phyloP scores from a whole-genome alignment of 2,888 invertebrate species.

The Elysia crispata region DNA sequence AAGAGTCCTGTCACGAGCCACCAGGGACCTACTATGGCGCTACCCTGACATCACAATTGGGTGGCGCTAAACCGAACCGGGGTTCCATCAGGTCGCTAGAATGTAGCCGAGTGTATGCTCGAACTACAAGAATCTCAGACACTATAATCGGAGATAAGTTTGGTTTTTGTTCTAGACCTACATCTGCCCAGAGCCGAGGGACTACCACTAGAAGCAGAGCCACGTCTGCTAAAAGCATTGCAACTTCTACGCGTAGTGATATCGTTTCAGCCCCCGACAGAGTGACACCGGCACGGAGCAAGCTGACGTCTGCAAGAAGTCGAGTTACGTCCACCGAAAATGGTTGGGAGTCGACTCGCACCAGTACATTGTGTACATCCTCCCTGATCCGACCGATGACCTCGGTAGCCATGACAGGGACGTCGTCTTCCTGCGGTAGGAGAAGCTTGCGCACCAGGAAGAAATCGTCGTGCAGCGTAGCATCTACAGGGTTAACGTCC shows the following conservation, averaged over 20 bases:
- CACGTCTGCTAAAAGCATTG: neutral
- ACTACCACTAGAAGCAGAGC: neutral
- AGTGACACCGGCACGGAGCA: too few relatives aligned
- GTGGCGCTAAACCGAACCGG: neutral
- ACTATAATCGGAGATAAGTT: neutral
- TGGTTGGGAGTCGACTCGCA: too few relatives aligned
- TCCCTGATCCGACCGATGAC: too few relatives aligned
- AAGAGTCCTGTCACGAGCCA: too few relatives aligned
- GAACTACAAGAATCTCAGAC: neutral
- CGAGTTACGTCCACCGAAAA: too few relatives aligned
- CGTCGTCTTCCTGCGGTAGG: too few relatives aligned
- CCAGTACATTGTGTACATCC: too few relatives aligned
- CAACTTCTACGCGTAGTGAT: too few relatives aligned
- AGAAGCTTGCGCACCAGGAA: too few relatives aligned
- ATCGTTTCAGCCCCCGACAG: too few relatives aligned
- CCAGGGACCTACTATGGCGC: conserved; percentile 14
- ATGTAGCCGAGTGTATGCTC: conserved; percentile 3
- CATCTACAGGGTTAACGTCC: neutral
- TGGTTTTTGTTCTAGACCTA: neutral
- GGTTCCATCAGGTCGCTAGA: conserved; percentile 1
- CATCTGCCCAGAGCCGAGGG: neutral
- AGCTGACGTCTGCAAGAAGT: too few relatives aligned
- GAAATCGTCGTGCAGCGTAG: neutral
- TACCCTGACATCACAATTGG: conserved; percentile 6
- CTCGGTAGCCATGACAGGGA: too few relatives aligned